Evolutionary conservation across 2,888 invertebrate species (phyloP).

Genomic region (Lasius platythorax): DNA sequence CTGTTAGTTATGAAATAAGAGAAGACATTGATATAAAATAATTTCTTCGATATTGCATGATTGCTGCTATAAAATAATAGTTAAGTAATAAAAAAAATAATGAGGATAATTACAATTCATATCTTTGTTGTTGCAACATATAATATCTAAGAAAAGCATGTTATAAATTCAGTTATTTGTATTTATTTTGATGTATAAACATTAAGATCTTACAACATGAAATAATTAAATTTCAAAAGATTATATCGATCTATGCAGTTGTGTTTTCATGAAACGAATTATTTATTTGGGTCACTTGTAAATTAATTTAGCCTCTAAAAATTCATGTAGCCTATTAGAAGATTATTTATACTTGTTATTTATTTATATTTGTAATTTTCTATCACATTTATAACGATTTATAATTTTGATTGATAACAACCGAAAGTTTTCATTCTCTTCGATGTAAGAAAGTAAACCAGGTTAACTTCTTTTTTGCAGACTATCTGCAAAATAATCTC

Average conservation of each 20-base stretch:
- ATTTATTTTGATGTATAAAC: background rate
- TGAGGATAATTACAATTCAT: background rate
- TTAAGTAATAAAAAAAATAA: background rate
- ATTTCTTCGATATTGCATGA: background rate
- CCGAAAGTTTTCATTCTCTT: background rate
- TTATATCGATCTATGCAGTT: background rate
- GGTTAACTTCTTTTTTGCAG: background rate
- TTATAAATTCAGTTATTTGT: background rate
- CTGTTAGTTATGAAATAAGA: background rate
- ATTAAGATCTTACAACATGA: background rate
- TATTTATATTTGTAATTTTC: background rate
- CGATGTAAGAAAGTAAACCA: background rate
- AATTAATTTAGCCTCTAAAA: background rate
- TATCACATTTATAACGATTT: background rate
- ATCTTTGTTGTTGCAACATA: background rate
- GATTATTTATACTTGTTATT: background rate
- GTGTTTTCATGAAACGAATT: background rate
- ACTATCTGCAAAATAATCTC: constrained; percentile 19
- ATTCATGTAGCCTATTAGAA: background rate
- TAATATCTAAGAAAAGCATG: background rate
- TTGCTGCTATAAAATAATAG: background rate
- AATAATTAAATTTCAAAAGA: background rate
- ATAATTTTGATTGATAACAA: background rate
- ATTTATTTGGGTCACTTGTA: background rate
- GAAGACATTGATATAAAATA: background rate